These are phyloP conservation scores for Bombus confusus DNA, from an alignment of 1,140 invertebrate genomes.

Conservation along the genomic window DNA sequence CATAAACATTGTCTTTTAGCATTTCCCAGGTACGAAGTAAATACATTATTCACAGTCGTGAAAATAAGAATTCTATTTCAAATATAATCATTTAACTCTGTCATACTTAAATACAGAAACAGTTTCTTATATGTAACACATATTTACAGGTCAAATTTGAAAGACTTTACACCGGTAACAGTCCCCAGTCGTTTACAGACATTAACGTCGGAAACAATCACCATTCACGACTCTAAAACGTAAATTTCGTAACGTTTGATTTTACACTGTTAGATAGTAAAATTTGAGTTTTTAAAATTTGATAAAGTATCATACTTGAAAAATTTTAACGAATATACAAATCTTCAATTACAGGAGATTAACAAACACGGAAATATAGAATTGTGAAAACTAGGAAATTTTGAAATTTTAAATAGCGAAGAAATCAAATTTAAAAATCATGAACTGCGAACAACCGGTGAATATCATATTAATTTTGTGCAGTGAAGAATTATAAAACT, in stretches of 20 bases:
- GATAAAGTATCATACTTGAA: too few species aligned
- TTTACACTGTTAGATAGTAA: background rate
- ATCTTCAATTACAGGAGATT: background rate
- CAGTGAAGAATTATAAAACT: too few species aligned
- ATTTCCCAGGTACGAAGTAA: background rate
- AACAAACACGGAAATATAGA: background rate
- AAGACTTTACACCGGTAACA: background rate
- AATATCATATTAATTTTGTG: too few species aligned
- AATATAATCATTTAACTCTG: background rate
- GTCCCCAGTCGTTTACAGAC: background rate
- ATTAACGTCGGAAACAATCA: background rate
- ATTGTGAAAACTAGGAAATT: background rate
- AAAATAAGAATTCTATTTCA: background rate
- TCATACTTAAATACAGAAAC: background rate
- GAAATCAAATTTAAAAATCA: too few species aligned
- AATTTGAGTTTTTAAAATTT: background rate
- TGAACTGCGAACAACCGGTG: too few species aligned
- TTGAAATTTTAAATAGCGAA: background rate
- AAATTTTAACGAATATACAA: too few species aligned
- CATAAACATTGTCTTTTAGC: background rate
- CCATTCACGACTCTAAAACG: background rate
- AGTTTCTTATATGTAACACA: background rate
- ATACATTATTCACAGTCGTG: background rate
- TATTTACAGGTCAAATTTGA: slow-evolving; percentile 4
- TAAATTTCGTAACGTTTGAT: background rate